Conservation (phyloP, 1,140 invertebrate species). For the Diabrotica undecimpunctata region DNA sequence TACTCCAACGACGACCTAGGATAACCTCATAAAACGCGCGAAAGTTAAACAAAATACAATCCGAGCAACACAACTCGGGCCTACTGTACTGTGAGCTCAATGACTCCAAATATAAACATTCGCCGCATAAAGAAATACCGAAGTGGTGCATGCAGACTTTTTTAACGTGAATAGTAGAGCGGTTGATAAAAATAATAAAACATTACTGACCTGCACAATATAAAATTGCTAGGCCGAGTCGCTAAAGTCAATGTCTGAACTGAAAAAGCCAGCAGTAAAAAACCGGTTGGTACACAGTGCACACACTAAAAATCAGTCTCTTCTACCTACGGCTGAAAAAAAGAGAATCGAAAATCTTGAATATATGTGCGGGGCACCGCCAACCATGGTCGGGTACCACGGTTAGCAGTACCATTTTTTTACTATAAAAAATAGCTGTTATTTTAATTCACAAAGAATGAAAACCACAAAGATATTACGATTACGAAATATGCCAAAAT, state of each 20-base stretch:
- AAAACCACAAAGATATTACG: too few species aligned
- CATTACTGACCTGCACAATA: constrained; percentile 39
- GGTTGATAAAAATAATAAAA: constrained; percentile 37
- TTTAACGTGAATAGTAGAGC: constrained; percentile 30
- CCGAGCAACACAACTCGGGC: neutral
- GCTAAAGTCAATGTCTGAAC: constrained; percentile 33
- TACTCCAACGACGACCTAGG: constrained; percentile 1
- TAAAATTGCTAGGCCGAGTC: constrained; percentile 32
- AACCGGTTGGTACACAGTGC: constrained; percentile 29
- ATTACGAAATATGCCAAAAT: too few species aligned
- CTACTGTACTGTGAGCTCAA: constrained; percentile 14
- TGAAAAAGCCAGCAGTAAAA: constrained; percentile 37
- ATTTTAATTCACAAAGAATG: too few species aligned
- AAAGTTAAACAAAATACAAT: constrained; percentile 21
- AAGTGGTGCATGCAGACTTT: constrained; percentile 25
- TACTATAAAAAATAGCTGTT: too few species aligned
- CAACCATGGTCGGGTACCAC: constrained; percentile 7
- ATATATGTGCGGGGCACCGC: constrained; percentile 24
- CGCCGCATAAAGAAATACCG: constrained; percentile 21
- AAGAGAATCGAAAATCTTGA: constrained; percentile 29
- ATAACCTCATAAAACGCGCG: constrained; percentile 14
- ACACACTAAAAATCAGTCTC: constrained; percentile 30
- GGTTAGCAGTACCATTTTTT: too few species aligned
- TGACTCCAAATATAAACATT: constrained; percentile 23
- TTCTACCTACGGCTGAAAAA: constrained; percentile 33